Evolutionary conservation across 2,113 vertebrate species (phyloP), one percentile per base, ranked within the genome.

Genomic region (Perccottus glenii): DNA sequence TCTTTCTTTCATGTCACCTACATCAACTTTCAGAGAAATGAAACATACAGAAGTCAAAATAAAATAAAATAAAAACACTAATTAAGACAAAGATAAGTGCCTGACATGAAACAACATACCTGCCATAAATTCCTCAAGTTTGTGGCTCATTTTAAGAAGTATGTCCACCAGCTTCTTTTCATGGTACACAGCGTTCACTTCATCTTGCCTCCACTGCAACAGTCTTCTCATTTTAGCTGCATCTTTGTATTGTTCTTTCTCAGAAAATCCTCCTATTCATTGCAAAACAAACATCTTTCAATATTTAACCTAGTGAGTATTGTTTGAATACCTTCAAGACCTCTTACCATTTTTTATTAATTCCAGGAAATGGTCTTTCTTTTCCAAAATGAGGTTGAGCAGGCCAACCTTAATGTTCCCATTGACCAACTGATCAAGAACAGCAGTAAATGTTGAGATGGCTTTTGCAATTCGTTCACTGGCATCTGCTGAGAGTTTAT

Each of bases 261-360:
- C 87, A 43, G 77, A 5, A 4, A 93, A 85, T 64, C 90, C 91
- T 33, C 91, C 93, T 94, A 64, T 66, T 14, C 3, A 62, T 10
- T 60, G 36, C 14, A 67, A 64, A 49, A 11, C 8, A 36, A 8
- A 40, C 12, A 16, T 38, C 9, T 10, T 40, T 40, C 38, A 3
- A 6, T 12, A 51, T 32, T 52, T 6, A 15, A 12, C 4, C 45
- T 19, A 52, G 10, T 3, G 27, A 3, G 19, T 46, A 11, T 4
- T 33, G 16, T 11, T 27, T 5, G 3, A 27, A 27, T 27, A 27
- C 11, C 6, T 14, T 14, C 8, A 35, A 4, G 12, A 35, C 5
- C 15, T 14, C 14, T 93, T 90, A 98, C 97, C 92, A 0, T 93
- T 88, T 19, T 89, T 79, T 77, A 93, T 92, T 47, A 98, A 86